A percentile compares a stretch with the other conserved stretches of the same genome.
These are phyloP conservation scores for Terrapene triunguis DNA, from an alignment of 2,113 vertebrate species.

Conservation along the genomic window DNA sequence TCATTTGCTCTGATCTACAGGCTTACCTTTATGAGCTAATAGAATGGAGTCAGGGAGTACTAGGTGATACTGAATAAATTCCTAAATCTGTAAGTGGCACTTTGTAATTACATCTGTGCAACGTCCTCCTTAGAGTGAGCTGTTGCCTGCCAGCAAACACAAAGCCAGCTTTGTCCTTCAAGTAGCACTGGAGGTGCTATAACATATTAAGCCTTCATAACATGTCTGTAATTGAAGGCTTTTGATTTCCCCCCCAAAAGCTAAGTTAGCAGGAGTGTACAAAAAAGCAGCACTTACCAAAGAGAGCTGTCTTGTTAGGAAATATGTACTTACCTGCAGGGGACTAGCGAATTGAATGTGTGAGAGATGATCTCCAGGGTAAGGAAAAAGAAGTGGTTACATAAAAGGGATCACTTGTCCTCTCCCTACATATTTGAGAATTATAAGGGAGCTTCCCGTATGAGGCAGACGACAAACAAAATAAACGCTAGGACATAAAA, in stretches of 20 bases:
- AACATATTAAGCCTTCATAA: background rate
- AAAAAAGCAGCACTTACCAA: conserved; percentile 54
- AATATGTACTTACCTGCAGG: conserved; percentile 51
- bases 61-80: conserved; percentile 7
- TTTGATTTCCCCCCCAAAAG: conserved; percentile 47
- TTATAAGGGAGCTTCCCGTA: background rate
- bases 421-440: background rate
- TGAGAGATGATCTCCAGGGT: conserved; percentile 26
- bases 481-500: background rate
- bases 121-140: conserved; percentile 18
- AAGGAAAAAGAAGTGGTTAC: conserved; percentile 8
- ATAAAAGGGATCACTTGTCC: background rate
- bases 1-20: background rate
- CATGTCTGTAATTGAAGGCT: conserved; percentile 5
- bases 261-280: background rate
- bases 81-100: background rate
- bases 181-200: background rate
- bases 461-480: background rate
- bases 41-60: background rate
- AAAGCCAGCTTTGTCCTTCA: conserved; percentile 3
- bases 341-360: conserved; percentile 45
- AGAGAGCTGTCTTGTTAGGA: background rate
- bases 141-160: background rate
- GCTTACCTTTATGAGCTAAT: background rate
- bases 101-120: background rate